These are phyloP conservation scores for Saxicola maurus DNA, from an alignment of 2,797 vertebrate genomes.

Conservation along the genomic window DNA sequence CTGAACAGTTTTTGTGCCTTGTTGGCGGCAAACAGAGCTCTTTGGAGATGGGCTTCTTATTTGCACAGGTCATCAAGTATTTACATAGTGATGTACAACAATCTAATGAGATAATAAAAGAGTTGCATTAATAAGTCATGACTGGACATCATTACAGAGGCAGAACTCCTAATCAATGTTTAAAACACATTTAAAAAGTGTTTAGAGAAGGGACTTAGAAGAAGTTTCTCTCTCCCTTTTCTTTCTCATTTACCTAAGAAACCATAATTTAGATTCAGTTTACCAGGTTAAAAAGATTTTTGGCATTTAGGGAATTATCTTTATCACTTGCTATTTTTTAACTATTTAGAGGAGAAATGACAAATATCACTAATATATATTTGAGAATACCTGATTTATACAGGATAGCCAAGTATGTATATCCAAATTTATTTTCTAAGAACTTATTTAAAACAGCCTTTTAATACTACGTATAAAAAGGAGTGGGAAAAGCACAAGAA, in stretches of 20 bases:
- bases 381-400: background rate
- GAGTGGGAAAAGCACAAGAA: background rate
- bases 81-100: background rate
- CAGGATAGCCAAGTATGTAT: background rate
- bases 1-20: background rate
- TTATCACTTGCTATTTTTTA: background rate
- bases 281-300: background rate
- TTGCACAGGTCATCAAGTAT: background rate
- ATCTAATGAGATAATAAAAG: background rate
- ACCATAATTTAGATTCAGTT: background rate
- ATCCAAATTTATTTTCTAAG: background rate
- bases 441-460: background rate
- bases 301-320: background rate
- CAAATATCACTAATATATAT: background rate
- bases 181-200: background rate
- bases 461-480: background rate
- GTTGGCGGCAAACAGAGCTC: background rate
- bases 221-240: background rate
- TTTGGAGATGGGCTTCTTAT: background rate
- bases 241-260: background rate
- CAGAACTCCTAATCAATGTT: background rate
- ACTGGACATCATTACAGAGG: background rate
- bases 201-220: background rate
- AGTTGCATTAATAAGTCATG: background rate
- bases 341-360: background rate